Percentiles rank a stretch among this genome's conserved stretches.
phyloP scores from a whole-genome alignment of 1,140 invertebrate genomes.

The Pachypsylla venusta region DNA sequence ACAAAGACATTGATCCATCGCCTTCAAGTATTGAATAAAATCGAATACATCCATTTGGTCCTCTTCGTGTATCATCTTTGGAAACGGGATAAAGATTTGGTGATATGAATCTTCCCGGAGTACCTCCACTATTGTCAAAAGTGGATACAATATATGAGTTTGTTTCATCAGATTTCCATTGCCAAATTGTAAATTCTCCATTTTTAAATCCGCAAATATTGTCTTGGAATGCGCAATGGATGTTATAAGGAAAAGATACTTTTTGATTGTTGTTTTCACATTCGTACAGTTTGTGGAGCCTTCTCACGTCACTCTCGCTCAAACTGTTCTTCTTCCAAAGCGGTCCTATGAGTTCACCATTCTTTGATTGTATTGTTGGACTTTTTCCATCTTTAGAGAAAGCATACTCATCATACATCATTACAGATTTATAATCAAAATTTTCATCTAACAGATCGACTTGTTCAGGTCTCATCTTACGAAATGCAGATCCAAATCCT shows the following conservation, averaged over 20 bases:
- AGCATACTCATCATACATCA: slow-evolving; percentile 30
- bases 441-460: slow-evolving; percentile 20
- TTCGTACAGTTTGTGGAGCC: slow-evolving; percentile 24
- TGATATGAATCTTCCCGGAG: neutral
- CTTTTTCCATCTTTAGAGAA: slow-evolving; percentile 28
- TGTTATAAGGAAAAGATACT: slow-evolving; percentile 23
- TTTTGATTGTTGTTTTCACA: slow-evolving; percentile 24
- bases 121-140: neutral
- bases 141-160: neutral
- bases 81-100: neutral
- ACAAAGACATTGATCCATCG: neutral
- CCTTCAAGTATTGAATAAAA: neutral
- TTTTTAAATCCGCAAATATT: slow-evolving; percentile 26
- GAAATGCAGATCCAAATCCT: slow-evolving; percentile 15
- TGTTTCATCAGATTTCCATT: slow-evolving; percentile 20
- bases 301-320: slow-evolving; percentile 23
- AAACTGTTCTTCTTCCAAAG: slow-evolving; percentile 26
- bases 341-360: slow-evolving; percentile 23
- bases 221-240: slow-evolving; percentile 22
- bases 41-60: neutral
- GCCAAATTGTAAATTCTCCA: slow-evolving; percentile 23
- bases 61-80: neutral
- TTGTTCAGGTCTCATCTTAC: neutral
- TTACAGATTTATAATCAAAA: slow-evolving; percentile 27
- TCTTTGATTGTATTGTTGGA: slow-evolving; percentile 24